Conservation (phyloP, 2,888 invertebrate species). For the Acleris sparsana region DNA sequence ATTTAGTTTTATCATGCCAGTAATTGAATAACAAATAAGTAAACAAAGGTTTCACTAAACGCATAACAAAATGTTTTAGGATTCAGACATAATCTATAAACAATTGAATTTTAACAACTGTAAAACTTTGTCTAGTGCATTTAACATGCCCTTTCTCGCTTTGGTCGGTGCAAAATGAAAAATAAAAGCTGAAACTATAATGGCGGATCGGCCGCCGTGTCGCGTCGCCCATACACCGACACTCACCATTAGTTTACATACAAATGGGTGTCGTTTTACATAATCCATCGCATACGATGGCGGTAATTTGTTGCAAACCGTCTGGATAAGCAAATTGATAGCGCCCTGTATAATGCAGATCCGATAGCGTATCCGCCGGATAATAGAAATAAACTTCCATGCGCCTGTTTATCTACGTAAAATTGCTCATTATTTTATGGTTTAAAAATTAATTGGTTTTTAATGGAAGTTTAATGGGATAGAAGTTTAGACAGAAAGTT, state of each 20-base stretch:
- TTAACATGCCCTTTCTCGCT: constrained; percentile 13
- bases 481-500: background rate
- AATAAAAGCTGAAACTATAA: constrained; percentile 30
- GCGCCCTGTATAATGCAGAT: constrained; percentile 68
- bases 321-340: constrained; percentile 79
- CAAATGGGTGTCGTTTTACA: constrained; percentile 82
- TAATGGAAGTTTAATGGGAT: background rate
- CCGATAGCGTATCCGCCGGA: constrained; percentile 50
- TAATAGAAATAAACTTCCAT: constrained; percentile 35
- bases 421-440: constrained; percentile 20
- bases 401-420: constrained; percentile 21
- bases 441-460: constrained; percentile 2
- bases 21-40: constrained; percentile 27
- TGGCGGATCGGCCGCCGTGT: constrained; percentile 40
- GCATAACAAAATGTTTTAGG: no score
- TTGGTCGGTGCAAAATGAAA: constrained; percentile 25
- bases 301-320: constrained; percentile 80
- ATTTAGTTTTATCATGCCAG: constrained; percentile 30
- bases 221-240: constrained; percentile 60
- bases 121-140: background rate
- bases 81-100: background rate
- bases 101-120: background rate
- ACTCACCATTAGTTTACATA: constrained; percentile 80
- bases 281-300: constrained; percentile 77
- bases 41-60: constrained; percentile 2